These are phyloP conservation scores for Holotrichia oblita DNA, from an alignment of 1,140 invertebrate species.

Conservation along the genomic window DNA sequence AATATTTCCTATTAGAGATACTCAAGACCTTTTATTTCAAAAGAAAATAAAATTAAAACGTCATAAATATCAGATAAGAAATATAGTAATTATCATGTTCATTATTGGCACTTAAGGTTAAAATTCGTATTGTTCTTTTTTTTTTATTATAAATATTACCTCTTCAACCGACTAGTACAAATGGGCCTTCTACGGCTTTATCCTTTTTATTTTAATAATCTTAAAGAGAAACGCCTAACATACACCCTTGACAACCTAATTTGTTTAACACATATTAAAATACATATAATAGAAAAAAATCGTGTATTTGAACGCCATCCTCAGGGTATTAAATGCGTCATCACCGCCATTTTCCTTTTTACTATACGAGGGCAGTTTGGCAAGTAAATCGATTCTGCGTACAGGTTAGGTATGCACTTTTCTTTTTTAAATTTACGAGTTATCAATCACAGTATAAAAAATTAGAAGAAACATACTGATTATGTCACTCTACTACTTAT, in stretches of 20 bases:
- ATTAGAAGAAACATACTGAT: background rate
- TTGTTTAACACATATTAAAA: background rate
- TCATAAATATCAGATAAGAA: background rate
- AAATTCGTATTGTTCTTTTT: background rate
- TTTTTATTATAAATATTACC: background rate
- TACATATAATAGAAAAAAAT: no score
- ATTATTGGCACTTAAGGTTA: constrained; percentile 5
- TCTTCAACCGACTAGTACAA: constrained; percentile 11
- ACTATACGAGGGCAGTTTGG: constrained; percentile 2
- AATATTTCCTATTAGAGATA: no score
- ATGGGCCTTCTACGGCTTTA: background rate
- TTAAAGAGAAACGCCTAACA: background rate
- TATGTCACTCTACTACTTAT: background rate
- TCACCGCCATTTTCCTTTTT: background rate
- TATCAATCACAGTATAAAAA: background rate
- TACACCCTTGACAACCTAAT: background rate
- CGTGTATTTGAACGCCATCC: background rate
- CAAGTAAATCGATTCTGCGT: constrained; percentile 5
- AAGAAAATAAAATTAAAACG: no score
- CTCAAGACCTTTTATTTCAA: no score
- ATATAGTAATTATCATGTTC: background rate
- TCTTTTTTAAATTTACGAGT: background rate
- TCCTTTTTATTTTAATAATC: background rate
- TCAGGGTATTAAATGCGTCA: background rate
- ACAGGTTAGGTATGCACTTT: background rate